Conservation (phyloP, 2,113 vertebrate species). For the Malurus cyaneus region DNA sequence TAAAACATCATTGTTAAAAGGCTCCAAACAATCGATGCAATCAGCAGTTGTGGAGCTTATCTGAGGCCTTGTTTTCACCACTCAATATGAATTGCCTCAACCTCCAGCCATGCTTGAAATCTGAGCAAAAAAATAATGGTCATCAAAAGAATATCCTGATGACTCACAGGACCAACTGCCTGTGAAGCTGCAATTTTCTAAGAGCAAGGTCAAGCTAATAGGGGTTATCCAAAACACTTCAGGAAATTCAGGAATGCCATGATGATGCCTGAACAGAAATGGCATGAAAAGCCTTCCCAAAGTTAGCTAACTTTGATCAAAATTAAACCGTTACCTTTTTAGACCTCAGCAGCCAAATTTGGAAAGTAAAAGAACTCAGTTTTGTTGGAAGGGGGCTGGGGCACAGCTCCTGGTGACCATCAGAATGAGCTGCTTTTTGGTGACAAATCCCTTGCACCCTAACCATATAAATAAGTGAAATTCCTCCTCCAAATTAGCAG, state of each 20-base stretch:
- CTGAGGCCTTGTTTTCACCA: neutral
- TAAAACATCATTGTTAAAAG: slow-evolving; percentile 11
- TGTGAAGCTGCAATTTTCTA: neutral
- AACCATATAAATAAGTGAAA: fast-evolving
- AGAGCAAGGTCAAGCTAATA: neutral
- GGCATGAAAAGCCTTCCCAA: neutral
- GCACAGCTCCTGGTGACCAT: neutral
- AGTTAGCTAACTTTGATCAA: neutral
- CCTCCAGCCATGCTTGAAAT: neutral
- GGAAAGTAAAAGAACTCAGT: neutral
- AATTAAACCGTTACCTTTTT: neutral
- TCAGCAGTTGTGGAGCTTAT: neutral
- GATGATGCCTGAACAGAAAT: fast-evolving
- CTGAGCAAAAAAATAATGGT: neutral
- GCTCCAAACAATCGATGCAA: slow-evolving; percentile 23
- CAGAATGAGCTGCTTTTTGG: fast-evolving
- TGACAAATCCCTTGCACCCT: neutral
- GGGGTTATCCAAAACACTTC: neutral
- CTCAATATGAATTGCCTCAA: neutral
- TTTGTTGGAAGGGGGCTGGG: neutral
- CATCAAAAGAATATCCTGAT: neutral
- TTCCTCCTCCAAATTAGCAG: neutral
- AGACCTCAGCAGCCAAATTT: neutral
- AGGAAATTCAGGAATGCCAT: neutral
- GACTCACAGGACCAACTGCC: neutral